Base-by-base conservation (phyloP, 2,113 vertebrate species). In the Ictalurus punctatus region DNA sequence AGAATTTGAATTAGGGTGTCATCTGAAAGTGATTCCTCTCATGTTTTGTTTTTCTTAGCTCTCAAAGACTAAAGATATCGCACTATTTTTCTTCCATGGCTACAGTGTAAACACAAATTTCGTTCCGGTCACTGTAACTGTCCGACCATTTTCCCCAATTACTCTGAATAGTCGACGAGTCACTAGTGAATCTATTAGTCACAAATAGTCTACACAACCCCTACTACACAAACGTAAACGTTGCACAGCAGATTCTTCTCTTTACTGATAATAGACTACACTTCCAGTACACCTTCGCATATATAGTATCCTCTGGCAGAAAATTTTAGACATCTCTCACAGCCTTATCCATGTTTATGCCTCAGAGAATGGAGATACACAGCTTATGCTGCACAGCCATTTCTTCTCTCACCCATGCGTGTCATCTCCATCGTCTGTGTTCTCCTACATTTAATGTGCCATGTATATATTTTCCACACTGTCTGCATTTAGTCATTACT, bases 401-500 rank as follows among this genome's bases (percentile, higher is more conserved):
- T 63, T 63, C 81, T 83, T 40, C 34, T 61, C 4, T 83, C 81
- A 63, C 10, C 81, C 81, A 83, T 40, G 81, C 34, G 23, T 83
- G 81, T 63, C 81, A 13, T 83, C 81, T 83, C 63, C 81, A 83
- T 40, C 58, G 10, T 63, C 81, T 63, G 81, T 63, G 58, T 27
- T 83, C 58, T 27, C 34, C 58, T 25, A 40, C 58, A 25, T 83
- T 83, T 83, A 83, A 63, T 83, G 58, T 27, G 12, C 81, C 59
- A 40, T 37, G 69, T 76, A 27, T 85, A 56, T 58, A 76, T 86
- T 86, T 86, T 74, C 71, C 52, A 86, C 69, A 58, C 23, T 6
- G n/a, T 56, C 67, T 85, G 44, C 52, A 74, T 76, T 74, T 76
- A 76, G 30, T 74, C 81, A 63, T 63, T 83, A 83, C 78, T 52